Base-by-base conservation (phyloP, 2,113 vertebrate genomes). In the Murina feae region DNA sequence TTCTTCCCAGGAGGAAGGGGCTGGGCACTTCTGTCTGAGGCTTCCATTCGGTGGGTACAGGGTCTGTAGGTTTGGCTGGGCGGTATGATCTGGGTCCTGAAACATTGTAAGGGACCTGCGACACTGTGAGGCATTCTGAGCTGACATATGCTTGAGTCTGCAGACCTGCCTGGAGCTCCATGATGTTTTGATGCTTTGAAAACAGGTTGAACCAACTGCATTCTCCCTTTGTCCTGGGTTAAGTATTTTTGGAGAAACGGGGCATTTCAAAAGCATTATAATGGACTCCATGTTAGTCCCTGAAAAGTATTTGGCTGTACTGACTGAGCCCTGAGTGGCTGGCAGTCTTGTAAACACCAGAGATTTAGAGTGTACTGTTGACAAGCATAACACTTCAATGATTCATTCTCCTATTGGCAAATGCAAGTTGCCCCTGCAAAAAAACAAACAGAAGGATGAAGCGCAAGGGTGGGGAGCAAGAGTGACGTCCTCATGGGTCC, bases 221-320 rank as follows among this genome's bases (percentile, higher is more conserved):
- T 13, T 37, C 13, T 65, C 44, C 10, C 25, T 30, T 65, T 44
- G 23, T 51, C 32, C 14, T n/a, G 17, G 14, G 39, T 72, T 81
- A 90, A 74, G 3, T 55, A 28, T 88, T 69, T 69, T 93, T 47
- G 71, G 68, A 11, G 6, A 94, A 39, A 18, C 0, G 11, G 55
- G 37, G 3, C 37, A 18, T 85, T 75, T 87, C 58, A 32, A 49
- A 84, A 76, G 37, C 23, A 76, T 37, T 14, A 2, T 47, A 69
- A 66, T 37, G 44, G n/a, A 79, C 71, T 79, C 37, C 68, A 63
- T 44, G 23, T 51, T 49, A 51, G 65, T 78, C 25, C 60, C 39
- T 84, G 28, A 44, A 80, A 87, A 89, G 71, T 25, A 84, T 76
- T 85, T 89, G 81, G 47, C 35, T 74, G 78, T 28, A 90, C 65